Base-by-base conservation (phyloP, 2,797 vertebrate species). In the Sebastes alutus region DNA sequence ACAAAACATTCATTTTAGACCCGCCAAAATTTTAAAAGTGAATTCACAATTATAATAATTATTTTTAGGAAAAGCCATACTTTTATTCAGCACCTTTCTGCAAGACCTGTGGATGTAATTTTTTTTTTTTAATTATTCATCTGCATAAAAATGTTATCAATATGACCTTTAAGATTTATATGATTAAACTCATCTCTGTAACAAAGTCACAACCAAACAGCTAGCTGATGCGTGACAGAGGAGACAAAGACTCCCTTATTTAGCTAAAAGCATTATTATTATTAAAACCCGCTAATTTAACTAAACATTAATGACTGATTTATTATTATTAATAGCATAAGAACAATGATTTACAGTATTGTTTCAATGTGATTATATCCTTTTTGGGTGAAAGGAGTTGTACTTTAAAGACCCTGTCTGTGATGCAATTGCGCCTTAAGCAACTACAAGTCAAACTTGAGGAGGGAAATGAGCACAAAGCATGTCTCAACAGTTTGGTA, bases 381-480 rank as follows among this genome's bases (percentile, higher is more conserved):
- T 74, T 72, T 66, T 76, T 72, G 63, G 0, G 64, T 7, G 6
- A 27, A 64, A 42, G 22, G 46, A 42, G 35, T 49, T 80, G 70
- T 56, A 29, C 59, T 65, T 38, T 7, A 27, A 66, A 80, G 38
- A 62, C 23, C 2, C 27, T 56, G 25, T 72, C 33, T 80, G 75
- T 89, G 80, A 49, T 81, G 89, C 79, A 91, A 90, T 32, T 6
- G 54, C 33, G 8, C 7, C 29, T 89, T 74, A 67, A 62, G 78
- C 82, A 89, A 87, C 73, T 6, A 7, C 32, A 76, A 60, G 62
- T 86, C 72, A 66, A 88, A 70, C 54, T 73, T 8, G 72, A 80
- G 13, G 16, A 69, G 60, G 70, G 81, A 87, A 82, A 42, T 61
- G 11, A 66, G 62, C 49, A 76, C 60, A 69, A 72, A 4, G 33